Base-by-base conservation (phyloP, 2,888 invertebrate genomes). In the Athripsodes cinereus region DNA sequence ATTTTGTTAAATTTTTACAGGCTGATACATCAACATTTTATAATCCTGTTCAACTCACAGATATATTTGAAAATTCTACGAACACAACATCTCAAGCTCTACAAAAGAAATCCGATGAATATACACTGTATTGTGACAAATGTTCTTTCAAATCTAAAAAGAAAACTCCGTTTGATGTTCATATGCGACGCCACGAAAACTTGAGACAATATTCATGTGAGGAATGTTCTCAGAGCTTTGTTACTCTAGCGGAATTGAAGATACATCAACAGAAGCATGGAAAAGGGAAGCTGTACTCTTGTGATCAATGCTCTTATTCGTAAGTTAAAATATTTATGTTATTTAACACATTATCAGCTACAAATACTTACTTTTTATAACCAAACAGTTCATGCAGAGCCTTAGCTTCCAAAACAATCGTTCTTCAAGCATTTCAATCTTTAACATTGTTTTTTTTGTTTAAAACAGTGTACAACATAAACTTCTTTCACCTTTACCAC, bases 131-230 rank as follows among this genome's bases (percentile, higher is more conserved):
- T 40, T 62, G 62, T 22, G 62, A 62, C 16, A 48, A 49, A 13
- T 62, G 62, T 22, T 56, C 60, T n/a, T 62, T 62, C 31, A 60
- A 53, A 22, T 62, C 50, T 3, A 54, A 49, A 22, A 60, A 61
- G 34, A 53, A 52, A n/a, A 53, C 59, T 2, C 56, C 62, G 5
- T 62, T 60, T 46, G 58, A 57, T n/a, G 60, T 62, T 11, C 62
- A 62, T n/a, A 11, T 56, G 35, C 40, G 62, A 8, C 22, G 62
- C 2, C 62, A 62, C 50, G 40, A 48, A 5, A 58, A 57, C 2
- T 35, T 58, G 34, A 46, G 57, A 11, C 60, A 58, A 13, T 58
- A 47, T 18, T 11, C 22, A 5, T 62, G 62, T 34, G 26, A 35
- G 8, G 22, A 52, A 16, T 62, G 62, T 47, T 31, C 19, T 13